Evolutionary conservation across 2,113 vertebrate genomes (phyloP).

Genomic region (Callopanchax toddi): DNA sequence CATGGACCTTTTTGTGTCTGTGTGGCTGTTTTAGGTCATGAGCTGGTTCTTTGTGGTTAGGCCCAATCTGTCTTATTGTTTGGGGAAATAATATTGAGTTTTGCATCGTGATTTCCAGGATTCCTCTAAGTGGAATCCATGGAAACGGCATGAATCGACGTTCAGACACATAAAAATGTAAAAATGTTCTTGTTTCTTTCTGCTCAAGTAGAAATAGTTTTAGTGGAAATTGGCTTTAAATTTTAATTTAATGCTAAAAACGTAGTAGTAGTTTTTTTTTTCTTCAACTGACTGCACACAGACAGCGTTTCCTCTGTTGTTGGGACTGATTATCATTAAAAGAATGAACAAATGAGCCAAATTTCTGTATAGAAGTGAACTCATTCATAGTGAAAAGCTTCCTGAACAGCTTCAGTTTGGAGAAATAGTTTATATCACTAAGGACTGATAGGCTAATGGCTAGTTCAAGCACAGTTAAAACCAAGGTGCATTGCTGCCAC

Average conservation of each 20-base stretch:
- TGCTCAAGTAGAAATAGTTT: too few species aligned
- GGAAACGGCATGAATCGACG: slow-evolving; percentile 37
- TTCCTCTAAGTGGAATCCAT: slow-evolving; percentile 26
- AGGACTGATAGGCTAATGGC: too few species aligned
- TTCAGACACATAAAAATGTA: background rate
- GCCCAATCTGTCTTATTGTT: slow-evolving; percentile 28
- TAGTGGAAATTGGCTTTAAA: too few species aligned
- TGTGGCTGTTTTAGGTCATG: slow-evolving; percentile 48
- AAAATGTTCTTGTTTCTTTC: too few species aligned
- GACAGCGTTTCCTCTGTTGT: background rate
- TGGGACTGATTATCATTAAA: slow-evolving; percentile 24
- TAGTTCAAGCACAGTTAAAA: too few species aligned
- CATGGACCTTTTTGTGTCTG: slow-evolving; percentile 47
- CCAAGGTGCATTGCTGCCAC: too few species aligned
- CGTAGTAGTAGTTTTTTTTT: too few species aligned
- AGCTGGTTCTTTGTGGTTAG: slow-evolving; percentile 20
- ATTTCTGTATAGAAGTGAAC: too few species aligned
- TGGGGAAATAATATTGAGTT: slow-evolving; percentile 36
- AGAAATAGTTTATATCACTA: too few species aligned
- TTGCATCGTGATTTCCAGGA: slow-evolving; percentile 37
- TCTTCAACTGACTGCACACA: slow-evolving; percentile 2
- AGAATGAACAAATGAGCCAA: slow-evolving; percentile 42
- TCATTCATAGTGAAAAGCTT: too few species aligned
- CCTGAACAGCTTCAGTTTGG: too few species aligned
- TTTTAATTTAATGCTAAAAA: too few species aligned